phyloP scores from a whole-genome alignment of 2,113 vertebrate species.

The Dissostichus mawsoni region DNA sequence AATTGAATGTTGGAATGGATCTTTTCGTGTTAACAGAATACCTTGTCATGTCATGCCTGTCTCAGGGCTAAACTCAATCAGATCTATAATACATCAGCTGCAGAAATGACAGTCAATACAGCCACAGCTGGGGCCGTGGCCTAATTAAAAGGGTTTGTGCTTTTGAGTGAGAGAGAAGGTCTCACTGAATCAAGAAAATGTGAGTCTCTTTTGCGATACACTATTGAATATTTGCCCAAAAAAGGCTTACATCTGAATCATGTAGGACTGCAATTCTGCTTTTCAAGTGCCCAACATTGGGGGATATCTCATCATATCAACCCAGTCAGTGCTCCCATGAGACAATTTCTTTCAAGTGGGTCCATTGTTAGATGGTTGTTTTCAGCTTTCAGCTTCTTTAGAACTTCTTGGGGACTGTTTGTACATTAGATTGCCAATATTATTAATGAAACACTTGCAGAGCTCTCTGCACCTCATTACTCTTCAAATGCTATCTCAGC shows the following conservation, averaged over 20 bases:
- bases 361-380: neutral
- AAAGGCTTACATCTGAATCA: neutral
- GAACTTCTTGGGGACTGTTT: neutral
- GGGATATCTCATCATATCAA: neutral
- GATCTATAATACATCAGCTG: conserved; percentile 59
- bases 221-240: neutral
- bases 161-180: conserved; percentile 7
- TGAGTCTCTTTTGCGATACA: neutral
- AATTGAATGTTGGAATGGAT: conserved; percentile 54
- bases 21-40: conserved; percentile 60
- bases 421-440: neutral
- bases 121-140: conserved; percentile 2
- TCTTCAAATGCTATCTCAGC: neutral
- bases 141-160: conserved; percentile 32
- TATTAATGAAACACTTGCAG: neutral
- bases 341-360: neutral
- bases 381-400: neutral
- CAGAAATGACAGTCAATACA: conserved; percentile 48
- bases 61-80: conserved; percentile 56
- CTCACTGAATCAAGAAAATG: neutral
- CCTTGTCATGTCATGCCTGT: conserved; percentile 50
- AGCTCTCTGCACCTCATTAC: neutral
- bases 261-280: conserved; percentile 12
- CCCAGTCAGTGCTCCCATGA: neutral
- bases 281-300: neutral